Percentiles rank a stretch among this genome's conserved stretches.
These are phyloP conservation scores for Dromiciops gliroides DNA, from an alignment of 2,113 vertebrate species.

Conservation along the genomic window DNA sequence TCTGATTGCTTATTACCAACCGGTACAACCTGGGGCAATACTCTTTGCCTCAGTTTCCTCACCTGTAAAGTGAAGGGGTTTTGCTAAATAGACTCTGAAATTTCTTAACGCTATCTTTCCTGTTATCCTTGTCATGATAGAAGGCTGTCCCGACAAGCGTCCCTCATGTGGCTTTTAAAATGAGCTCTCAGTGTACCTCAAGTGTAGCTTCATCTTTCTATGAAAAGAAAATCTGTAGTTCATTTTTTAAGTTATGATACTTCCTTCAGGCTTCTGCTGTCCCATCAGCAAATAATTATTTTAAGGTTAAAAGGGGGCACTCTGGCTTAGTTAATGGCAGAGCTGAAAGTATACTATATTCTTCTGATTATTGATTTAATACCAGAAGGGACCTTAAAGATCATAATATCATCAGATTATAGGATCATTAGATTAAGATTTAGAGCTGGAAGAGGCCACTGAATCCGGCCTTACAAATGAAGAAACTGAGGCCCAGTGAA, in stretches of 20 bases:
- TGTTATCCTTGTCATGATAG: too few species aligned
- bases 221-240: background rate
- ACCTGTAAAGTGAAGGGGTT: background rate
- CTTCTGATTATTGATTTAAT: background rate
- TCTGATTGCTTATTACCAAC: background rate
- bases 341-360: background rate
- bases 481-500: background rate
- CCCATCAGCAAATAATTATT: background rate
- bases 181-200: background rate
- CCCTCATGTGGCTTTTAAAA: background rate
- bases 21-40: too few species aligned
- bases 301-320: background rate
- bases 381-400: background rate
- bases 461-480: background rate
- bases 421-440: background rate
- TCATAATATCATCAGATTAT: background rate
- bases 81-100: background rate
- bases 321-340: background rate
- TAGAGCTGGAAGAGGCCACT: background rate
- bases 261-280: background rate
- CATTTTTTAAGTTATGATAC: background rate
- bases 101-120: background rate
- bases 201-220: background rate
- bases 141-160: too few species aligned
- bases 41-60: background rate